A percentile compares a stretch with the other conserved stretches of the same genome.
phyloP scores from a whole-genome alignment of 1,140 invertebrate genomes.

The Rhagoletis pomonella region DNA sequence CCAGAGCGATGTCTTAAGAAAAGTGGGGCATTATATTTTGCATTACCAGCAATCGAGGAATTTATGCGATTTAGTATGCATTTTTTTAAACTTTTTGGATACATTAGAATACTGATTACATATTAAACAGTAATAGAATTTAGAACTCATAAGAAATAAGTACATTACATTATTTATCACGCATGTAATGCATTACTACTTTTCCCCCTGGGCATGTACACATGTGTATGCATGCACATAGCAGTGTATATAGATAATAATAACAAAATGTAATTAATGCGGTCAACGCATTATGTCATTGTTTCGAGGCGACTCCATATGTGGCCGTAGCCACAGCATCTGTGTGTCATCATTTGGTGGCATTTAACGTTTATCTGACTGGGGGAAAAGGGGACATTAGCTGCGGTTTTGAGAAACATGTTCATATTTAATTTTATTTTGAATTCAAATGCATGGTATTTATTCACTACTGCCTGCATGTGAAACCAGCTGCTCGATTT shows the following conservation, averaged over 20 bases:
- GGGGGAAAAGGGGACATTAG: background rate
- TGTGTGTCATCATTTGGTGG: background rate
- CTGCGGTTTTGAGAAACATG: background rate
- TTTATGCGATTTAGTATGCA: too few relatives aligned
- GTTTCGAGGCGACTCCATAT: conserved; percentile 29
- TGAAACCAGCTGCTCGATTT: too few relatives aligned
- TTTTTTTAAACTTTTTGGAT: too few relatives aligned
- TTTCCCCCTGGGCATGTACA: background rate
- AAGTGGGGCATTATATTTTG: too few relatives aligned
- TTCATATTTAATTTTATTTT: background rate
- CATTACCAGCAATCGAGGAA: too few relatives aligned
- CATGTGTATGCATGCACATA: background rate
- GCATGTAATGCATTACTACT: too few relatives aligned
- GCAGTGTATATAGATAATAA: background rate
- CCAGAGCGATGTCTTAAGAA: too few relatives aligned
- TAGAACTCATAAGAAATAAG: background rate
- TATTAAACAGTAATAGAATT: too few relatives aligned
- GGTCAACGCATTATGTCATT: conserved; percentile 48
- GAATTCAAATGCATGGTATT: too few relatives aligned
- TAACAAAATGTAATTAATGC: conserved; percentile 30
- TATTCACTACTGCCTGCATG: too few relatives aligned
- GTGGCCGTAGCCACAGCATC: background rate
- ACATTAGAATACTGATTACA: too few relatives aligned
- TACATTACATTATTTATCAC: background rate
- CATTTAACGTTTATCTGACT: background rate